A percentile compares a stretch with the other conserved stretches of the same genome.
These are phyloP conservation scores for Tympanoctomys barrerae DNA, from an alignment of 2,797 vertebrate genomes.

Conservation along the genomic window DNA sequence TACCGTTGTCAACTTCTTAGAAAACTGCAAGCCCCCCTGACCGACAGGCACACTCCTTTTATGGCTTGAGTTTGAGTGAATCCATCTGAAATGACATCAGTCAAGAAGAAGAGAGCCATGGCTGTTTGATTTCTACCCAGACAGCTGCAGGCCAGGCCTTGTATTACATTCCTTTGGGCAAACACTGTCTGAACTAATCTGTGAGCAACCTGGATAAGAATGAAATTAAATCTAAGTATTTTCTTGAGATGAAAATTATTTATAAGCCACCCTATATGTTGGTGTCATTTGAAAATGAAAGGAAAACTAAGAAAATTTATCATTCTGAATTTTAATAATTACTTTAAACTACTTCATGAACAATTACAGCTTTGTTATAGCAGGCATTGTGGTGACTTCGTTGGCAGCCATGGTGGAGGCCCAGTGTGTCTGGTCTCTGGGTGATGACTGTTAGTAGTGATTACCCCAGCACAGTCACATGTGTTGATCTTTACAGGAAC, in stretches of 20 bases:
- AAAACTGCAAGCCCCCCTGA: background rate
- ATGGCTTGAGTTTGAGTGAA: background rate
- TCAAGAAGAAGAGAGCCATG: background rate
- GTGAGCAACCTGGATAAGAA: slow-evolving; percentile 65
- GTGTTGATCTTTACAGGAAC: rapidly evolving
- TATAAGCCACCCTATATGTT: slow-evolving; percentile 70
- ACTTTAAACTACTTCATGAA: slow-evolving; percentile 34
- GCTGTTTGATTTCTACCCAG: background rate
- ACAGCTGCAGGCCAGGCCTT: background rate
- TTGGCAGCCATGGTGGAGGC: background rate
- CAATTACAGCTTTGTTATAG: background rate
- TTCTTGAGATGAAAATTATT: slow-evolving; percentile 85
- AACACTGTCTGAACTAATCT: slow-evolving; percentile 67
- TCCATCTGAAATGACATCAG: background rate
- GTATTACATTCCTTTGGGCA: background rate
- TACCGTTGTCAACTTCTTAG: background rate
- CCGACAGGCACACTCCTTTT: background rate
- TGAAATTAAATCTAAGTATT: slow-evolving; percentile 25
- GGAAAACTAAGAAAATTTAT: slow-evolving; percentile 42
- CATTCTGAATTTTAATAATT: slow-evolving; percentile 49
- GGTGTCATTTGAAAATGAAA: slow-evolving; percentile 60
- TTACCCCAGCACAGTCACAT: background rate
- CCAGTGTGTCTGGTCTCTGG: background rate
- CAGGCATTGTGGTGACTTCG: background rate
- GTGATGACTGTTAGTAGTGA: no score